Evolutionary conservation across 2,113 vertebrate species (phyloP), one percentile per base, ranked within the genome.

Genomic region (Tetraodon nigroviridis): DNA sequence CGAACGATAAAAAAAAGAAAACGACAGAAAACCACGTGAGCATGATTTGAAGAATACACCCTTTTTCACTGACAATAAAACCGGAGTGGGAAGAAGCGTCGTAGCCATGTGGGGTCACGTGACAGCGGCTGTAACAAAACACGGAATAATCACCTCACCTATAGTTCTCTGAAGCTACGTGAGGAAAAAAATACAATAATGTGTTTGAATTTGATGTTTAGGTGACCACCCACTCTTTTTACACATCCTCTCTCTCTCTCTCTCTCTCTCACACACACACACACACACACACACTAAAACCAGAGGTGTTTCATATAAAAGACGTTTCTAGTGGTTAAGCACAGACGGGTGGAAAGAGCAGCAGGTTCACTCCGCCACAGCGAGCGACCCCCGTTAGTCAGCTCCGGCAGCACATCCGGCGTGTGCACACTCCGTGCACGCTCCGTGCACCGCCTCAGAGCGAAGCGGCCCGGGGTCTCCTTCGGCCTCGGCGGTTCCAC

Each of bases 51-150:
- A 79, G 69, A 58, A 55, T 56, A 78, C 37, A 48, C 76, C 68
- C 75, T 55, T 55, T 61, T 32, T 75, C 58, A 68, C 76, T 63
- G 55, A 53, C 61, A 64, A 20, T 48, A 83, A 62, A 63, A 76
- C 75, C 46, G 59, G 65, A 84, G 77, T 71, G 71, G 77, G 75
- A 67, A 84, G 76, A 77, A 85, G 76, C 73, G 73, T 80, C 71
- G 84, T 77, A 88, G 59, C 79, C 75, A 86, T 85, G 75, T 86
- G 69, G 80, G 83, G 82, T 74, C 88, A n/a, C n/a, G n/a, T n/a
- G n/a, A n/a, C n/a, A n/a, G n/a, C n/a, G n/a, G n/a, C n/a, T n/a
- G n/a, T n/a, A n/a, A n/a, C n/a, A n/a, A n/a, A n/a, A n/a, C n/a
- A n/a, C n/a, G 75, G 79, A 57, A 69, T 54, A 58, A 69, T 75